phyloP scores from a whole-genome alignment of 1,140 invertebrate species.

The Paraescarpia echinospica region DNA sequence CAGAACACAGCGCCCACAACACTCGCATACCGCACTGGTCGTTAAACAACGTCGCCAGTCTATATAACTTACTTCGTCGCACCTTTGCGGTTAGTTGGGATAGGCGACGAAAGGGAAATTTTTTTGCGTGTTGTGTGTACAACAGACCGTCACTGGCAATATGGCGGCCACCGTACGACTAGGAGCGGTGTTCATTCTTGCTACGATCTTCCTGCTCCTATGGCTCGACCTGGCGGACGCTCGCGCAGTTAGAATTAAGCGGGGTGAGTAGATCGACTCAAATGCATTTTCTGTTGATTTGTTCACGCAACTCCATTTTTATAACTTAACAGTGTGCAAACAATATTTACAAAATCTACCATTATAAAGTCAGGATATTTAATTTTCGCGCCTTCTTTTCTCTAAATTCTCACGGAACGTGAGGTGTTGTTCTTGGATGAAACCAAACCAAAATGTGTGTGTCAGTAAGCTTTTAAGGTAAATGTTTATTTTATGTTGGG shows the following conservation, averaged over 20 bases:
- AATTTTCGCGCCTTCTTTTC: no score
- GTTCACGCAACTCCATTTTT: no score
- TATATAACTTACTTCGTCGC: neutral
- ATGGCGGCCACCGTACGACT: neutral
- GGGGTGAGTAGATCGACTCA: neutral
- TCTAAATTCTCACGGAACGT: no score
- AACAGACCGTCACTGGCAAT: neutral
- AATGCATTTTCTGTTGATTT: neutral
- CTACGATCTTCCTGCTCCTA: neutral
- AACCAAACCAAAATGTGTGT: no score
- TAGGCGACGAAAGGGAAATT: neutral
- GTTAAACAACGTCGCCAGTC: neutral
- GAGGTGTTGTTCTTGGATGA: no score
- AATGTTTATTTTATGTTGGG: no score
- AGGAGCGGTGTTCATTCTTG: neutral
- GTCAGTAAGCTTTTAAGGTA: no score
- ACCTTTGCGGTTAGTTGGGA: neutral
- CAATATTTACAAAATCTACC: no score
- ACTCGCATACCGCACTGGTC: neutral
- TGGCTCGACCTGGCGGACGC: constrained; percentile 1
- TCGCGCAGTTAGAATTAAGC: neutral
- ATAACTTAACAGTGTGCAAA: no score
- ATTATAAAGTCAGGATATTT: no score
- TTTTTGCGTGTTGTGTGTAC: neutral
- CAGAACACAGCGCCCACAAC: neutral